Evolutionary conservation across 2,888 invertebrate species (phyloP), one percentile per base, ranked within the genome.

Genomic region (Emmelina monodactyla): DNA sequence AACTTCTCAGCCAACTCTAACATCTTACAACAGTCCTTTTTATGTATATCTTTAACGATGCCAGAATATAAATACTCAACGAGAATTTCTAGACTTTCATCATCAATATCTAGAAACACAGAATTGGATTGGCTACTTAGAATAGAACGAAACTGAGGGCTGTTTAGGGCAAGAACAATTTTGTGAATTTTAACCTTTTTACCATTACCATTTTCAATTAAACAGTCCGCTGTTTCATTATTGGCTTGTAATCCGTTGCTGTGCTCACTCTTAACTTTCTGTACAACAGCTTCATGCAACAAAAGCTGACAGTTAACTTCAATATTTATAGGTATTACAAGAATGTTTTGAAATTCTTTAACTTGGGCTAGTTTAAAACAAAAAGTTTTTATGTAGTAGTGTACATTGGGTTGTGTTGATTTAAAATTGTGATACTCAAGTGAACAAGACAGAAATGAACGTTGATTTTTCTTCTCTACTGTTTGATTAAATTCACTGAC

Each of bases 31-130:
- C 55, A 61, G 33, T 71, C 58, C 35, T 58, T 49, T 7, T 60
- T 53, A n/a, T 43, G 37, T 12, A 71, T 44, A 37, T 68, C 52
- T 39, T 51, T 52, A 11, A 76, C 54, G 2, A 58, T 57, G 3
- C 75, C 73, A 2, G 62, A 65, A 39, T 75, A 72, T 12, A 78
- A 44, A 43, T 66, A 75, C 35, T 69, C 51, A 12, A 73, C 33
- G 1, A 78, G 43, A n/a, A 68, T 34, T 32, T 64, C 61, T 49
- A 75, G 57, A 25, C 66, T 62, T 32, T 53, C 49, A 37, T 75
- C 66, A 33, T 39, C 46, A 5, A 66, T 53, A 34, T 73, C 60
- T 16, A 75, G 37, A 28, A 42, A 45, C 28, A 58, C 41, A 9
- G 49, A 41, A 22, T 44, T 44, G 5, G 44, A 37, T n/a, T 54